Conservation (phyloP, 2,113 vertebrate species). For the Athene noctua region DNA sequence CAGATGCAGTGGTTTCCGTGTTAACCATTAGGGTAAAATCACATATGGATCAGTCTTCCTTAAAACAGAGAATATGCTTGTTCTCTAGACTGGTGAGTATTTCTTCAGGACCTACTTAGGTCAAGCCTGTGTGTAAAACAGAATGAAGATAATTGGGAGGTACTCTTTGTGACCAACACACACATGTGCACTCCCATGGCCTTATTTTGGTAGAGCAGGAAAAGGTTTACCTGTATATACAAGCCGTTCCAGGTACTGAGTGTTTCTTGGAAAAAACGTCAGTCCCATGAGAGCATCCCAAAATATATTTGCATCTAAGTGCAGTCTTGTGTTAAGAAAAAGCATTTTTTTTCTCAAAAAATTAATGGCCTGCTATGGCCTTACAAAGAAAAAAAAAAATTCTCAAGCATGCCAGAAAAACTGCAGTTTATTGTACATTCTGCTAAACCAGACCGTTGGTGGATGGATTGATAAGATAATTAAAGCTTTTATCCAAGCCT, state of each 20-base stretch:
- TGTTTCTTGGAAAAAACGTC: neutral
- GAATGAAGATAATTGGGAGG: accelerated
- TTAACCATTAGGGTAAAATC: neutral
- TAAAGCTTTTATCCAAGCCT: neutral
- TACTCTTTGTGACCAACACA: neutral
- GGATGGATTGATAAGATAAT: neutral
- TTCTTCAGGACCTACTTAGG: neutral
- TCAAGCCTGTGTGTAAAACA: neutral
- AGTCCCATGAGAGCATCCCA: neutral
- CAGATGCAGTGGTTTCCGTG: neutral
- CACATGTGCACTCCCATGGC: accelerated
- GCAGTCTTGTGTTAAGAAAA: neutral
- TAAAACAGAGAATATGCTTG: neutral
- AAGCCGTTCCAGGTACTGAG: neutral
- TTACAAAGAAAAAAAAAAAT: neutral
- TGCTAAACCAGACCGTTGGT: neutral
- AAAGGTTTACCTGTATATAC: neutral
- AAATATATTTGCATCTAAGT: neutral
- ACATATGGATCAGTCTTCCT: neutral
- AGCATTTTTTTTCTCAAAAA: neutral
- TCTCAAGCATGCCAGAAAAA: neutral
- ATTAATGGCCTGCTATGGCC: neutral
- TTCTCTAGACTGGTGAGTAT: neutral
- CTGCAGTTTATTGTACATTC: neutral
- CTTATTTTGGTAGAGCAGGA: neutral